Evolutionary conservation across 2,797 vertebrate species (phyloP).

Genomic region (Hozukius guyotensis): DNA sequence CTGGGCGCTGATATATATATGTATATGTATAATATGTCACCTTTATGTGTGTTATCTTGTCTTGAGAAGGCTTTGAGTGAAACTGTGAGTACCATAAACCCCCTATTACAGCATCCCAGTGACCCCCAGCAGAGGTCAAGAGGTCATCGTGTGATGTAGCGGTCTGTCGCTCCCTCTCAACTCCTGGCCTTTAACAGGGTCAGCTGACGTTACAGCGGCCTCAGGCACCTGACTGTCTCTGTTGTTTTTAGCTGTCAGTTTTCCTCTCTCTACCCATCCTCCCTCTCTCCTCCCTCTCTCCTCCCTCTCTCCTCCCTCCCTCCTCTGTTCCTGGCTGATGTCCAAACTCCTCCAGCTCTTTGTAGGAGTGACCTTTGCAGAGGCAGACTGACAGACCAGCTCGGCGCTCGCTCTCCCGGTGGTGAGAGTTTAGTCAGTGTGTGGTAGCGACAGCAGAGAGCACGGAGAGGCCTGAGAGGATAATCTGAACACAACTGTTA

Average conservation of each 20-base stretch:
- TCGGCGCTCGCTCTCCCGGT: constrained; percentile 30
- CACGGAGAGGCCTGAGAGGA: constrained; percentile 20
- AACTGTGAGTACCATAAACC: neutral
- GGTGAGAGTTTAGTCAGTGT: constrained; percentile 42
- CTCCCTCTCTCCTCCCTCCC: neutral
- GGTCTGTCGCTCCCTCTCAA: constrained; percentile 32
- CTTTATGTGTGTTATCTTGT: neutral
- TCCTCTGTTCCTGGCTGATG: constrained; percentile 49
- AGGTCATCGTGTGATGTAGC: constrained; percentile 28
- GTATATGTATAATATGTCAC: neutral
- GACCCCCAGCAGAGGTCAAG: constrained; percentile 34
- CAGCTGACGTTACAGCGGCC: constrained; percentile 45
- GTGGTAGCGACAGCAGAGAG: constrained; percentile 32
- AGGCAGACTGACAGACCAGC: constrained; percentile 57
- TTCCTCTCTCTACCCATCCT: constrained; percentile 15
- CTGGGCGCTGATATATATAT: too few relatives aligned
- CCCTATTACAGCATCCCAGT: neutral
- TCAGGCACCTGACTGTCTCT: constrained; percentile 49
- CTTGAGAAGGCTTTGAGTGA: neutral
- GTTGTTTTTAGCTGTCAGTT: constrained; percentile 65
- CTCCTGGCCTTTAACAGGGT: constrained; percentile 55
- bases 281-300: too few relatives aligned
- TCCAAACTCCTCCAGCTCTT: constrained; percentile 69
- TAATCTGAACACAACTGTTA: constrained; percentile 42
- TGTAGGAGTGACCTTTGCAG: constrained; percentile 74